Evolutionary conservation across 2,797 vertebrate genomes (phyloP), one percentile per base, ranked within the genome.

Genomic region (Myotis findleyi): DNA sequence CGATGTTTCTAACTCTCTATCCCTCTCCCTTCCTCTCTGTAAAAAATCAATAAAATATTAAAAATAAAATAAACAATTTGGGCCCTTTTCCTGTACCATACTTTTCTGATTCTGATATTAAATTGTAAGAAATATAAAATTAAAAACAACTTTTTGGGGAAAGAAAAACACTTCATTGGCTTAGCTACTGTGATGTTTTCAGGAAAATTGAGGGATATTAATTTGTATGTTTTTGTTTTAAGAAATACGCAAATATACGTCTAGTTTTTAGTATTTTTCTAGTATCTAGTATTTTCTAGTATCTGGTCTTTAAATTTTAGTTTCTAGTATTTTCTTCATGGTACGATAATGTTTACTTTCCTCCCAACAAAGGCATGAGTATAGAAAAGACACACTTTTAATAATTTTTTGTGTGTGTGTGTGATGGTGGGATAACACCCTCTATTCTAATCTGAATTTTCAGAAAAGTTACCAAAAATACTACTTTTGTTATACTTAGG

Each of bases 151-250:
- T 86, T 80, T 80, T 57, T 27, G 5, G n/a, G 25, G 13, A 75
- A 91, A 27, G 41, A 49, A 81, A 41, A 59, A 7, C 13, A 59
- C 23, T 7, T 62, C 21, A 59, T 59, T 59, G 57, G 25, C 17
- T 93, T 88, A 82, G 57, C 55, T 72, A 33, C 53, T 87, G 1
- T 62, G 25, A 68, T 57, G 38, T 83, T 93, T 88, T 87, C 76
- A 82, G 77, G 47, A 75, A 36, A 47, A 36, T 66, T 27, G 57
- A 75, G 38, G 21, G 30, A n/a, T 51, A 27, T 49, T 62, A 25
- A 44, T 94, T 44, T 90, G 12, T 84, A 20, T 89, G 44, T 64
- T 89, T 89, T 73, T 76, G 16, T 69, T 75, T 92, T 49, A 68
- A 59, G 51, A 91, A 91, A 85, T 38, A 66, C 2, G 30, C n/a